Base-by-base conservation (phyloP, 2,113 vertebrate genomes). In the Actinemys pallida region DNA sequence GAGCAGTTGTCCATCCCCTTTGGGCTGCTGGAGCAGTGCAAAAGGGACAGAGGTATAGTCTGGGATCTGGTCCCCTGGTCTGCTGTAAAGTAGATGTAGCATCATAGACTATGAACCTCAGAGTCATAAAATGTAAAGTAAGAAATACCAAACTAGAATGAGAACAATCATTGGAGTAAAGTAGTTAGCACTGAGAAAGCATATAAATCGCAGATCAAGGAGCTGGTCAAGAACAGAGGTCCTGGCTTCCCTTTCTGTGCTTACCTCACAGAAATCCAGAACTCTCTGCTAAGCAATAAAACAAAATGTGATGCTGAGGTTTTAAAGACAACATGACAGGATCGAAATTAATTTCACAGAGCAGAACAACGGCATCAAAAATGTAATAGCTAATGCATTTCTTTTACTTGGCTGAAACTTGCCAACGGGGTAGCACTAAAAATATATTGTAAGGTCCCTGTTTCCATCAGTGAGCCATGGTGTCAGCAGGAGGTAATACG, bases 241-340 rank as follows among this genome's bases (percentile, higher is more conserved):
- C 65, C 35, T n/a, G 47, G 57, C 57, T 94, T 92, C 86, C 93
- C 75, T 79, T 80, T 29, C 65, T 76, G n/a, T 82, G 83, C 79
- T 79, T 81, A 47, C 84, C 80, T 85, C 19, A 22, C 93, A 83
- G 90, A 50, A 88, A 35, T 50, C 22, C 9, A 0, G 84, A 52
- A 16, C 76, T 54, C 49, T 22, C 95, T 96, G 89, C 95, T 94
- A 54, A 93, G 95, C 93, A 84, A 84, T 86, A 59, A 84, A 47
- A 39, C 81, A 93, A 95, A 95, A 89, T 35, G 27, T 11, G 49
- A 47, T 19, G 35, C 49, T 45, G 25, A 47, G 39, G 42, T 45
- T 45, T 78, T 39, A 72, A 78, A n/a, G 62, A 25, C 53, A 62
- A 82, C 84, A 78, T 81, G 54, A 69, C 79, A 95, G 22, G 82